phyloP scores from a whole-genome alignment of 2,797 vertebrate species.

The Atherinosoma microstoma region DNA sequence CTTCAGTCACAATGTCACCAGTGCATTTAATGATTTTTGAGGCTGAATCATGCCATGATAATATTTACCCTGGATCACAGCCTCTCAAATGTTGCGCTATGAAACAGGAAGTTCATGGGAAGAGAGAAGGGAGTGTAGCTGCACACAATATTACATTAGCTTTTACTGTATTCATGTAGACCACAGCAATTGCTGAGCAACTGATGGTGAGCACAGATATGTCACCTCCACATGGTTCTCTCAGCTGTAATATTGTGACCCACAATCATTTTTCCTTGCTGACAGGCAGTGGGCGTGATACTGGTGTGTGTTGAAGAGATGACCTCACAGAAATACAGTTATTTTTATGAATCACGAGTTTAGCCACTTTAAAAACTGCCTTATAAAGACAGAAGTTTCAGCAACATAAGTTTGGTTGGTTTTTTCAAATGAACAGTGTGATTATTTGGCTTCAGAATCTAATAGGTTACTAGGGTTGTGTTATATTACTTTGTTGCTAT shows the following conservation, averaged over 20 bases:
- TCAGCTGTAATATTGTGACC: neutral
- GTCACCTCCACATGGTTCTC: neutral
- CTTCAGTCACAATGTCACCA: conserved; percentile 10
- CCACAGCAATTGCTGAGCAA: conserved; percentile 8
- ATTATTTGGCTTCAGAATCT: neutral
- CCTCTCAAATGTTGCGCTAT: conserved; percentile 45
- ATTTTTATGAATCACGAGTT: neutral
- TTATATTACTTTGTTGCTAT: too few species aligned
- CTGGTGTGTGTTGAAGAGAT: conserved; percentile 5
- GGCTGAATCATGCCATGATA: conserved; percentile 54
- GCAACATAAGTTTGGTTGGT: neutral
- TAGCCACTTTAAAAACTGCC: neutral
- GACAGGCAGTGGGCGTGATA: conserved; percentile 7
- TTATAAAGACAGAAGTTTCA: neutral
- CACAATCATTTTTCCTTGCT: neutral
- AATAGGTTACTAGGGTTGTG: too few species aligned
- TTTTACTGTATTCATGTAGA: conserved; percentile 6
- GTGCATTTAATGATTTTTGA: conserved; percentile 13
- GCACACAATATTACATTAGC: conserved; percentile 5
- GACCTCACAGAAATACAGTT: neutral
- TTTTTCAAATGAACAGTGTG: neutral
- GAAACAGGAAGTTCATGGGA: conserved; percentile 39
- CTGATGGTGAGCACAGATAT: neutral
- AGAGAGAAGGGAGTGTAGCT: conserved; percentile 35
- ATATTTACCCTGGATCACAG: conserved; percentile 45